Evolutionary conservation across 2,113 vertebrate genomes (phyloP), one percentile per base, ranked within the genome.

Genomic region (Regulus satrapa): DNA sequence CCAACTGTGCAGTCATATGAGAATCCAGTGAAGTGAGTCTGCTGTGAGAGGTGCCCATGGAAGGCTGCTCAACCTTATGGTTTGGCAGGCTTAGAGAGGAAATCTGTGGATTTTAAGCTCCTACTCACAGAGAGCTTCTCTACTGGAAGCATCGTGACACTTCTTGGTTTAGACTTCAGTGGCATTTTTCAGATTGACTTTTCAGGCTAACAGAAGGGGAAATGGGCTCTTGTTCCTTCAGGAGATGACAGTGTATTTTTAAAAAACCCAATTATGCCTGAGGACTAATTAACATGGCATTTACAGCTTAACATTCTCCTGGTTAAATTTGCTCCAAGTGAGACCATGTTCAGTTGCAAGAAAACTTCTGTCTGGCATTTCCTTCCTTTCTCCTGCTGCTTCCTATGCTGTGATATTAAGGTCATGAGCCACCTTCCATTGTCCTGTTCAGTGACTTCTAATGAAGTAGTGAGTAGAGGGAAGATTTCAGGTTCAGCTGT

Each of bases 211-310:
- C 91, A 92, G 87, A 89, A 89, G 89, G 92, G 32, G 36, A 73
- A 84, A 94, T 4, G 43, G 56, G 73, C 43, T 67, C 63, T 78
- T 75, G 45, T 85, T 95, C 61, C 66, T 88, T 79, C 90, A 90
- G 49, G 76, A 89, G 67, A 85, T 0, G 14, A n/a, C 38, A 34
- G 41, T 36, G 18, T 78, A 93, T 82, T 96, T 97, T 91, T 52
- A 85, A 95, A 87, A 92, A 43, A n/a, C n/a, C 49, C 85, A 85
- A 32, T 59, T 83, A 82, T 34, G 38, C 79, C 75, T 74, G 74
- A 88, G 19, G 64, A 36, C 84, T 96, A 96, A 97, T 96, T 95
- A 95, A 91, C 83, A 96, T 96, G 95, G 72, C 86, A 97, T 95
- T 96, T 96, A 71, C 40, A 78, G 49, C 77, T 91, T 86, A 91